Evolutionary conservation across 2,113 vertebrate genomes (phyloP).

Genomic region (Ageneiosus marmoratus): DNA sequence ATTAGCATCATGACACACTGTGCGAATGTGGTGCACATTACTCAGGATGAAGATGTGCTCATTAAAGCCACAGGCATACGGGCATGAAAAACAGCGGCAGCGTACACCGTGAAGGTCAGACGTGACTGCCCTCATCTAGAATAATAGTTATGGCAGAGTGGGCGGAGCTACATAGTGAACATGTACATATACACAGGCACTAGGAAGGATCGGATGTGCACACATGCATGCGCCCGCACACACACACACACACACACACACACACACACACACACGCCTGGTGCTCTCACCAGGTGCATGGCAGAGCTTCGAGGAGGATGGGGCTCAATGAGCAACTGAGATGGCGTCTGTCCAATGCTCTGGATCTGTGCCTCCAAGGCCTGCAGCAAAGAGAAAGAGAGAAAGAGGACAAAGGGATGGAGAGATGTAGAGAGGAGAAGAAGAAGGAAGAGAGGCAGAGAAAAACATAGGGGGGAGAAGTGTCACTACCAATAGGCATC

Average conservation of each 20-base stretch:
- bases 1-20: constrained; percentile 1
- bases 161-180: constrained; percentile 24
- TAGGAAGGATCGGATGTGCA: neutral
- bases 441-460: constrained; percentile 45
- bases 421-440: constrained; percentile 35
- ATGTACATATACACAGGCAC: neutral
- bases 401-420: constrained; percentile 57
- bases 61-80: constrained; percentile 31
- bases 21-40: constrained; percentile 18
- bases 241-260: constrained; percentile 33
- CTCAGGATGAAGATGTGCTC: constrained; percentile 41
- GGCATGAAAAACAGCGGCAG: constrained; percentile 29
- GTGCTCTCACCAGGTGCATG: constrained; percentile 97
- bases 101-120: constrained; percentile 43
- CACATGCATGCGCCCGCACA: constrained; percentile 15
- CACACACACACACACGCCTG: constrained; percentile 54
- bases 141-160: constrained; percentile 43
- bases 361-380: constrained; percentile 97
- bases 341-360: constrained; percentile 98
- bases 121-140: constrained; percentile 35
- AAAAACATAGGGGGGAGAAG: constrained; percentile 67
- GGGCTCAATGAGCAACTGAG: constrained; percentile 99
- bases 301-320: constrained; percentile 99
- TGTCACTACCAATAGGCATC: constrained; percentile 90
- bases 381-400: constrained; percentile 75